Evolutionary conservation across 1,140 invertebrate genomes (phyloP).

Genomic region (Halictus rubicundus): DNA sequence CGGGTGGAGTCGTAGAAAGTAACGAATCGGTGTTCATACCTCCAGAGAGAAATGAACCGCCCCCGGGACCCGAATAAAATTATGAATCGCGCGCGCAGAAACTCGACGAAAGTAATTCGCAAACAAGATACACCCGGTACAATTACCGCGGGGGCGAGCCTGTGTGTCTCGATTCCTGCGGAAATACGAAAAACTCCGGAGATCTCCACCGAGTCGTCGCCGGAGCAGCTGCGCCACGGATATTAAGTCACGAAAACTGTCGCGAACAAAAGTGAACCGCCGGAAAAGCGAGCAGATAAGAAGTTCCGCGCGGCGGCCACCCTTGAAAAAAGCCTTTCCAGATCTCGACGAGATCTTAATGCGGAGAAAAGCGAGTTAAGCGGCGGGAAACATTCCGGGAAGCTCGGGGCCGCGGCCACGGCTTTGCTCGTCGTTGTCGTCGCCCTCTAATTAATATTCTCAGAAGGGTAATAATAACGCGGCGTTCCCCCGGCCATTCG

Average conservation of each 20-base stretch:
- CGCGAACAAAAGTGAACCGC: background rate
- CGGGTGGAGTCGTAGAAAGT: background rate
- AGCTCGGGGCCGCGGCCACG: background rate
- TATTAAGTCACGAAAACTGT: conserved; percentile 17
- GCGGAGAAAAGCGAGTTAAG: conserved; percentile 4
- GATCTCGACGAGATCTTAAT: conserved; percentile 4
- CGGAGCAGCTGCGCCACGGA: background rate
- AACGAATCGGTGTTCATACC: background rate
- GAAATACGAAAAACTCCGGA: background rate
- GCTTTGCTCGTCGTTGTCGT: background rate
- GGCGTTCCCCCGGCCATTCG: background rate
- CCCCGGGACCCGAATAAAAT: background rate
- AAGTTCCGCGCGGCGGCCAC: background rate
- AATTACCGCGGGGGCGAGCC: background rate
- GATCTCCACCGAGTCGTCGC: background rate
- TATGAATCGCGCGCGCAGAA: too few relatives aligned
- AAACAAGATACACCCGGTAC: conserved; percentile 1
- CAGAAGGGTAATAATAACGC: conserved; percentile 36
- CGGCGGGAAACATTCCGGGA: conserved; percentile 13
- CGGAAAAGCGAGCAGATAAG: background rate
- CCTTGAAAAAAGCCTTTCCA: conserved; percentile 2
- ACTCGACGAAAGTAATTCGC: background rate
- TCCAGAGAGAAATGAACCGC: background rate
- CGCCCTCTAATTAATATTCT: conserved; percentile 36
- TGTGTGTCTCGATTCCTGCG: background rate